phyloP scores from a whole-genome alignment of 1,140 invertebrate species.

The Drosophila neocordata region DNA sequence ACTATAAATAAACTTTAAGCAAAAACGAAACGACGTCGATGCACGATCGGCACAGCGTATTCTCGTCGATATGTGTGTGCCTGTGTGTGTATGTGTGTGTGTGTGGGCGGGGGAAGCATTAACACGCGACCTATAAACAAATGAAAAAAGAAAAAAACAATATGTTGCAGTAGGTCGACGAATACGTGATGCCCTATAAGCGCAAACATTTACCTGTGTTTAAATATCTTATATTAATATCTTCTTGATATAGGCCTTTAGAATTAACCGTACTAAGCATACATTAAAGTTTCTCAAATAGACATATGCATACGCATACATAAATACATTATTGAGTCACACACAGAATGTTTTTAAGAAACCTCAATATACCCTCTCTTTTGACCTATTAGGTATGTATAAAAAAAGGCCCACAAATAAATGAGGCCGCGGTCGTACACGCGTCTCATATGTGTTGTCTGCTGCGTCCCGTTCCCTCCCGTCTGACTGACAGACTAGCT shows the following conservation, averaged over 20 bases:
- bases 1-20: conserved; percentile 7
- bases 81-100: conserved; percentile 9
- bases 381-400: background rate
- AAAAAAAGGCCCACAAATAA: conserved; percentile 31
- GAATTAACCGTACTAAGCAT: too few species aligned
- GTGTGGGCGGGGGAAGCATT: conserved; percentile 33
- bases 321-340: too few species aligned
- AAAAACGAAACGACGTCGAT: conserved; percentile 20
- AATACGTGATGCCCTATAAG: background rate
- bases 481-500: conserved; percentile 24
- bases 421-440: conserved; percentile 67
- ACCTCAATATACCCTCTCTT: background rate
- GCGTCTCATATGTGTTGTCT: conserved; percentile 44
- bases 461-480: too few species aligned
- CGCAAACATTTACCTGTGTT: too few species aligned
- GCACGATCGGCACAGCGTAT: conserved; percentile 10
- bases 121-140: conserved; percentile 77
- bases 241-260: too few species aligned
- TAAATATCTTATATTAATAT: too few species aligned
- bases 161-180: background rate
- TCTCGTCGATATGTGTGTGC: conserved; percentile 23
- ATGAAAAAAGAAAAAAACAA: conserved; percentile 5
- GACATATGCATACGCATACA: too few species aligned
- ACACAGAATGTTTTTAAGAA: too few species aligned
- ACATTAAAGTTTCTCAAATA: too few species aligned